Base-by-base conservation (phyloP, 2,113 vertebrate species). In the Setophaga petechia region DNA sequence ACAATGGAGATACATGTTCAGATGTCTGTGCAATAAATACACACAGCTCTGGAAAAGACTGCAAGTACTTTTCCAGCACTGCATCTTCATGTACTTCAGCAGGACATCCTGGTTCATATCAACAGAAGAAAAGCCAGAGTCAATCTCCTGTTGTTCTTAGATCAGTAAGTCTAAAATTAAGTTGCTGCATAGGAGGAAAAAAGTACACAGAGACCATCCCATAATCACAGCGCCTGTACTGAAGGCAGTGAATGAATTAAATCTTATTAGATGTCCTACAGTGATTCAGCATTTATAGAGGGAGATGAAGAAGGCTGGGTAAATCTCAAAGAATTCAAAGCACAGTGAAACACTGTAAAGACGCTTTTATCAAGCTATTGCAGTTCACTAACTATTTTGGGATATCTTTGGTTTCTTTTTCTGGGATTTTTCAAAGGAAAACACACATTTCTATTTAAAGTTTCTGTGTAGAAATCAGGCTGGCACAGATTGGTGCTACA, bases 291-390 rank as follows among this genome's bases (percentile, higher is more conserved):
- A 82, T 84, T 95, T 84, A 58, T 2, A 90, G 52, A 87, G 31
- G 68, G 44, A 21, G 41, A 72, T 52, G 76, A 80, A 80, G 80
- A 71, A 59, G 31, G 44, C 24, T 78, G 85, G 57, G 47, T 78
- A 65, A 75, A 87, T 65, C 79, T 95, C 75, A 82, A 90, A 46
- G 85, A 87, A 94, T 87, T 94, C 92, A 93, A 92, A 94, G 79
- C 66, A 84, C 17, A 33, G 47, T 65, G 37, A 25, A 93, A 81
- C 13, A 76, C 54, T 65, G 41, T 39, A 35, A 90, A 91, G 73
- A 71, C 54, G 63, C 65, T 94, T 90, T 94, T 35, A 88, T 83
- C 87, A 51, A 41, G 67, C 52, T 75, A 72, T 44, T 84, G 76
- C 81, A 95, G 82, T 55, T 84, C 7, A 2, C 52, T 44, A 66